These are phyloP conservation scores for Philypnodon macrostomus DNA, from an alignment of 2,797 vertebrate species.

Conservation along the genomic window DNA sequence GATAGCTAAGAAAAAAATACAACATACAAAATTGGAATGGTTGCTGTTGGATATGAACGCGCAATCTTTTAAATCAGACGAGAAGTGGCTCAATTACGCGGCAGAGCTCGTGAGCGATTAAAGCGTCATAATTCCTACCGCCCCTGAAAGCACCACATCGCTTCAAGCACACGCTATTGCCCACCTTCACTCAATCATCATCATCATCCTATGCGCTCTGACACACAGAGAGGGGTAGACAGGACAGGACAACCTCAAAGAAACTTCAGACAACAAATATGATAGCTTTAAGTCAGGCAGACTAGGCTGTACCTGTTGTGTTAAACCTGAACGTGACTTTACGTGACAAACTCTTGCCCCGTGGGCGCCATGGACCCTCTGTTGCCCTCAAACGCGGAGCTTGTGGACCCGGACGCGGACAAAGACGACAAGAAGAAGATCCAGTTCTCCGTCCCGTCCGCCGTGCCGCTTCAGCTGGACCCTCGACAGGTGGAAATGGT, in stretches of 20 bases:
- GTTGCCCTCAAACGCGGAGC: constrained; percentile 48
- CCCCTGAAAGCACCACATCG: constrained; percentile 29
- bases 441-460: constrained; percentile 90
- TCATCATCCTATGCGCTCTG: constrained; percentile 8
- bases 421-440: constrained; percentile 91
- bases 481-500: constrained; percentile 93
- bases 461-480: constrained; percentile 85
- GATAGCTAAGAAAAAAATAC: too few relatives aligned
- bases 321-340: not conserved
- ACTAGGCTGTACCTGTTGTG: not conserved
- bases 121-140: constrained; percentile 22
- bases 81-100: not conserved
- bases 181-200: constrained; percentile 26
- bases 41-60: too few relatives aligned
- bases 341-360: constrained; percentile 25
- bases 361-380: constrained; percentile 62
- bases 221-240: constrained; percentile 16
- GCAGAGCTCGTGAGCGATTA: not conserved
- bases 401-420: constrained; percentile 73
- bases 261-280: too few relatives aligned
- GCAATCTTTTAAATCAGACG: too few relatives aligned
- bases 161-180: constrained; percentile 2
- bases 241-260: not conserved
- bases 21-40: too few relatives aligned
- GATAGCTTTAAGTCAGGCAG: too few relatives aligned